Percentiles rank a stretch among this genome's conserved stretches.
Conservation (phyloP, 2,113 vertebrate species). For the Caranx melampygus region DNA sequence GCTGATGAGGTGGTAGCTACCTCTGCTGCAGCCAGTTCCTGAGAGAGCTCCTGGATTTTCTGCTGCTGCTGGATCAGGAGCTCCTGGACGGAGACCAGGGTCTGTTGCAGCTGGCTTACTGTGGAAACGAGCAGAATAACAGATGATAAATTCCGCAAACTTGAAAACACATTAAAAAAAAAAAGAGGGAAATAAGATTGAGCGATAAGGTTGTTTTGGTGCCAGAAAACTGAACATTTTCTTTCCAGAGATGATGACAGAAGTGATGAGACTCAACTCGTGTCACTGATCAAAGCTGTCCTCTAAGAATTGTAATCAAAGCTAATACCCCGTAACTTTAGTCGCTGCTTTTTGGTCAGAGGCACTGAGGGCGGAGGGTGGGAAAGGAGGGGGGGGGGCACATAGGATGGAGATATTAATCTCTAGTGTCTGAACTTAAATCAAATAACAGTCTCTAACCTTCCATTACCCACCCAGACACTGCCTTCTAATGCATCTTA, state of each 20-base stretch:
- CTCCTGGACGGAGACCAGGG: slow-evolving; percentile 92
- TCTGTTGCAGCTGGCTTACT: slow-evolving; percentile 95
- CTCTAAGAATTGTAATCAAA: slow-evolving; percentile 72
- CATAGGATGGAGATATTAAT: slow-evolving; percentile 84
- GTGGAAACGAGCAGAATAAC: slow-evolving; percentile 63
- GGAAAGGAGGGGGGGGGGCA: slow-evolving; percentile 22
- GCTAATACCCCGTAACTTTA: slow-evolving; percentile 75
- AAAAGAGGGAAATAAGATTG: background rate
- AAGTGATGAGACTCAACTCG: slow-evolving; percentile 48
- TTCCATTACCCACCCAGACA: slow-evolving; percentile 86
- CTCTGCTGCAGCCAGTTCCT: slow-evolving; percentile 90
- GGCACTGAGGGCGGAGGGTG: slow-evolving; percentile 56
- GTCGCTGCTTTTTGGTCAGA: slow-evolving; percentile 69
- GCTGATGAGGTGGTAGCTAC: slow-evolving; percentile 73
- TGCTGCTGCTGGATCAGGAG: slow-evolving; percentile 95
- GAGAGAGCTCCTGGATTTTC: slow-evolving; percentile 94
- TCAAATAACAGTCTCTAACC: slow-evolving; percentile 87
- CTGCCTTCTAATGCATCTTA: slow-evolving; percentile 85
- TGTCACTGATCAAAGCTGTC: slow-evolving; percentile 69
- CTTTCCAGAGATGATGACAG: slow-evolving; percentile 33
- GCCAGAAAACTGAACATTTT: slow-evolving; percentile 48
- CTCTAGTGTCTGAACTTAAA: slow-evolving; percentile 87
- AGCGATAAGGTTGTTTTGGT: slow-evolving; percentile 16
- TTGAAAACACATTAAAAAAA: background rate
- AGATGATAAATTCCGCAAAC: slow-evolving; percentile 20